Percentiles rank a stretch among this genome's conserved stretches.
phyloP scores from a whole-genome alignment of 1,140 invertebrate genomes.

The Caenorhabditis tropicalis region DNA sequence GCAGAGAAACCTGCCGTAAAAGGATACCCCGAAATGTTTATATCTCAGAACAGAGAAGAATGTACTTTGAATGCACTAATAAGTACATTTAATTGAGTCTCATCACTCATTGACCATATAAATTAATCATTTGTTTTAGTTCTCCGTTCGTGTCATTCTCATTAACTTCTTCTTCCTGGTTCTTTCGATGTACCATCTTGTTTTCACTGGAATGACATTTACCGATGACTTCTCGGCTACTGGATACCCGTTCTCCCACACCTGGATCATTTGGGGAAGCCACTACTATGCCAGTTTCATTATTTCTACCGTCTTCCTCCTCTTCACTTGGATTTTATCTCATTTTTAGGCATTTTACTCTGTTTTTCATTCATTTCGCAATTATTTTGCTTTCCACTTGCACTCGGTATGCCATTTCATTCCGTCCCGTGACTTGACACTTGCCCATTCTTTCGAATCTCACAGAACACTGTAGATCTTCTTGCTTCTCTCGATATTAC shows the following conservation, averaged over 20 bases:
- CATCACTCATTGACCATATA: too few species aligned
- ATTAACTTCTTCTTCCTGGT: background rate
- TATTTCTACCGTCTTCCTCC: background rate
- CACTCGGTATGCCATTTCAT: background rate
- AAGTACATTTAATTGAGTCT: too few species aligned
- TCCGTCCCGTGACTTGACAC: background rate
- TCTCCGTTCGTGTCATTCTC: background rate
- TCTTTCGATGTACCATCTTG: constrained; percentile 9
- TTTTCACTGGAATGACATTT: constrained; percentile 37
- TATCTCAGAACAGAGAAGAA: too few species aligned
- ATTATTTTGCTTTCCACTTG: background rate
- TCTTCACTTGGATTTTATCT: background rate
- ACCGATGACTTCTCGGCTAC: background rate
- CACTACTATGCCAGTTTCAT: constrained; percentile 25
- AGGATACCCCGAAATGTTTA: too few species aligned
- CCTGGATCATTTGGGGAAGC: background rate
- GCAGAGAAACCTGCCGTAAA: too few species aligned
- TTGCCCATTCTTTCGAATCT: background rate
- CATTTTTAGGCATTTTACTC: background rate
- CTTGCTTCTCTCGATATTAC: background rate
- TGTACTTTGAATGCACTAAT: too few species aligned
- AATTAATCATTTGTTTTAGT: background rate
- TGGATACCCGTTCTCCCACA: constrained; percentile 1
- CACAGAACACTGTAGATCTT: background rate
- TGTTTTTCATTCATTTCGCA: background rate